phyloP scores from a whole-genome alignment of 2,113 vertebrate species.

The Peromyscus leucopus region DNA sequence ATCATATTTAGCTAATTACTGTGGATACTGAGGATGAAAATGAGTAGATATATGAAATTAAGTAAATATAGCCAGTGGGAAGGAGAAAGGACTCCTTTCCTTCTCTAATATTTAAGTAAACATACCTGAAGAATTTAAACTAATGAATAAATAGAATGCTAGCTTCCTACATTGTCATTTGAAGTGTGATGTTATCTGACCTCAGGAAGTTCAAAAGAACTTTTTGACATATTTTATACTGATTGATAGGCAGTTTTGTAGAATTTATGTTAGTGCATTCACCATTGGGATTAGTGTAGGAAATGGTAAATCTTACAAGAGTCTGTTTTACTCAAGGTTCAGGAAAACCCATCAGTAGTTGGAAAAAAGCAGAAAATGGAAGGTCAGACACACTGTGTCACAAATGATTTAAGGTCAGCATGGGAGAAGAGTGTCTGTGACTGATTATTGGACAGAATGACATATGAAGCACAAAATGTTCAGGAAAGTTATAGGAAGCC shows the following conservation, averaged over 20 bases:
- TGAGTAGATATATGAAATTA: slow-evolving; percentile 60
- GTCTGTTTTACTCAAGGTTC: neutral
- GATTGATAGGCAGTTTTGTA: neutral
- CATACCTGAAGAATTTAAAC: neutral
- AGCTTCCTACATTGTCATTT: neutral
- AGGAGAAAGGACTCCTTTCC: neutral
- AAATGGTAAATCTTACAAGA: neutral
- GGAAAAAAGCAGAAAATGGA: neutral
- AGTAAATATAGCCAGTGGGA: slow-evolving; percentile 61
- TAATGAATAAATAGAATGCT: neutral
- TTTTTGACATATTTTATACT: neutral
- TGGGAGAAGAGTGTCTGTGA: neutral
- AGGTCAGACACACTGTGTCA: neutral
- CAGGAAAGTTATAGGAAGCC: neutral
- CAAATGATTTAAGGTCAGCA: neutral
- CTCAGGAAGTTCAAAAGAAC: neutral
- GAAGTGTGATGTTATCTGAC: neutral
- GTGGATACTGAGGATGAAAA: slow-evolving; percentile 58
- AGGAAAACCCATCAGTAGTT: neutral
- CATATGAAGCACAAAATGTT: neutral
- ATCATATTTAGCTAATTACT: slow-evolving; percentile 69
- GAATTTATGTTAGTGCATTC: neutral
- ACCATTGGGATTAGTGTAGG: neutral
- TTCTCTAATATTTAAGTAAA: neutral
- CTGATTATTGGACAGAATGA: neutral